Evolutionary conservation across 2,113 vertebrate genomes (phyloP).

Genomic region (Hypanus sabinus): DNA sequence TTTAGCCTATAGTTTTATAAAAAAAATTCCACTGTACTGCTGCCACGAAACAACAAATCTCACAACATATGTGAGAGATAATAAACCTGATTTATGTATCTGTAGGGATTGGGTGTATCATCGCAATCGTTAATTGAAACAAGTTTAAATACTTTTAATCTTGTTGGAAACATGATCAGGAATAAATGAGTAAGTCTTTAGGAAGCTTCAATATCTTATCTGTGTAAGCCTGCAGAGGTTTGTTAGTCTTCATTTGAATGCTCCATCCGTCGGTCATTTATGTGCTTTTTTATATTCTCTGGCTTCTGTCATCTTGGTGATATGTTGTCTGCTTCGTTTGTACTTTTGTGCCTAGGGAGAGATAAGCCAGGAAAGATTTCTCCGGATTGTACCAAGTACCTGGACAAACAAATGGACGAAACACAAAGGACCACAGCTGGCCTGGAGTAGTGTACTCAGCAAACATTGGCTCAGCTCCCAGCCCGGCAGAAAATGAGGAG

Average conservation of each 20-base stretch:
- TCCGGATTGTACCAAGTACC: conserved; percentile 63
- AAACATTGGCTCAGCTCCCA: conserved; percentile 56
- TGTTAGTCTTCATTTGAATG: conserved; percentile 9
- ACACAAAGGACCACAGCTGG: conserved; percentile 66
- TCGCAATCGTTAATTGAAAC: not conserved
- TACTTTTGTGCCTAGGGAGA: conserved; percentile 39
- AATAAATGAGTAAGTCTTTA: conserved; percentile 9
- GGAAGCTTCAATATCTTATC: not conserved
- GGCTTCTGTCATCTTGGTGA: conserved; percentile 26
- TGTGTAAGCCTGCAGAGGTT: not conserved
- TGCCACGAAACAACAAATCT: too few species aligned
- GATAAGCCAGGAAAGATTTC: conserved; percentile 53
- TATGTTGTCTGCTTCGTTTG: not conserved
- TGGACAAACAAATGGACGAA: conserved; percentile 62
- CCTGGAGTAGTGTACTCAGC: conserved; percentile 56
- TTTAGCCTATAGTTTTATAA: too few species aligned
- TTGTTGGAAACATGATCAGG: not conserved
- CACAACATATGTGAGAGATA: too few species aligned
- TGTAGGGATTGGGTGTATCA: not conserved
- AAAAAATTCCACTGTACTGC: too few species aligned
- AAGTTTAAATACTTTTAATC: not conserved
- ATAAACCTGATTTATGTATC: too few species aligned
- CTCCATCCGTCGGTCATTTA: not conserved
- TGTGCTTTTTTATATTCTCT: not conserved
- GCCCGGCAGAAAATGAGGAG: conserved; percentile 44